phyloP scores from a whole-genome alignment of 2,888 invertebrate genomes.

The Caenorhabditis zanzibari region DNA sequence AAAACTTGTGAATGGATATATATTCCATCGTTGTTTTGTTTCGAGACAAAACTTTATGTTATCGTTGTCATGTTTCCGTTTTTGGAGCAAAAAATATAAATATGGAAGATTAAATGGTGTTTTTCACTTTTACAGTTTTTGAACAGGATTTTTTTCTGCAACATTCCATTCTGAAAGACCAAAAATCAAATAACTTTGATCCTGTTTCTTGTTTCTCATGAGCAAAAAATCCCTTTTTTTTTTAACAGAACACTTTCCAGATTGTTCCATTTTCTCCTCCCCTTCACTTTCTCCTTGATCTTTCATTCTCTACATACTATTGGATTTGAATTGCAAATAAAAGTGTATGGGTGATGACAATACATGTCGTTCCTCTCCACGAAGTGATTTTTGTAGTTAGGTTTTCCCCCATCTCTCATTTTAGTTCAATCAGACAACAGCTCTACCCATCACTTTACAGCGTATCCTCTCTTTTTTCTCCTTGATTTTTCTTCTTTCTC shows the following conservation, averaged over 20 bases:
- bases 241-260: neutral
- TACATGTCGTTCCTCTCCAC: constrained; percentile 1
- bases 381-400: constrained; percentile 26
- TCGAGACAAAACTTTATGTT: neutral
- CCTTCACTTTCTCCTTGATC: neutral
- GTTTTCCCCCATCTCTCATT: neutral
- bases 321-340: constrained; percentile 54
- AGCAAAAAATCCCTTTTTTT: neutral
- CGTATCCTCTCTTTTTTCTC: neutral
- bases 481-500: constrained; percentile 6
- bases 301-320: constrained; percentile 23
- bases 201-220: neutral
- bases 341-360: constrained; percentile 31
- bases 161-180: too few species aligned
- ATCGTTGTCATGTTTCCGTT: too few species aligned
- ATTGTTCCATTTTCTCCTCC: neutral
- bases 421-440: neutral
- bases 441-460: constrained; percentile 24
- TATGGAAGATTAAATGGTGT: too few species aligned
- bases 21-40: neutral
- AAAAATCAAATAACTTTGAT: too few species aligned
- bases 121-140: too few species aligned
- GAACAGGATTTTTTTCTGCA: too few species aligned
- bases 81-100: too few species aligned
- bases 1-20: neutral